Evolutionary conservation across 2,113 vertebrate genomes (phyloP).

Genomic region (Dasyornis broadbenti): DNA sequence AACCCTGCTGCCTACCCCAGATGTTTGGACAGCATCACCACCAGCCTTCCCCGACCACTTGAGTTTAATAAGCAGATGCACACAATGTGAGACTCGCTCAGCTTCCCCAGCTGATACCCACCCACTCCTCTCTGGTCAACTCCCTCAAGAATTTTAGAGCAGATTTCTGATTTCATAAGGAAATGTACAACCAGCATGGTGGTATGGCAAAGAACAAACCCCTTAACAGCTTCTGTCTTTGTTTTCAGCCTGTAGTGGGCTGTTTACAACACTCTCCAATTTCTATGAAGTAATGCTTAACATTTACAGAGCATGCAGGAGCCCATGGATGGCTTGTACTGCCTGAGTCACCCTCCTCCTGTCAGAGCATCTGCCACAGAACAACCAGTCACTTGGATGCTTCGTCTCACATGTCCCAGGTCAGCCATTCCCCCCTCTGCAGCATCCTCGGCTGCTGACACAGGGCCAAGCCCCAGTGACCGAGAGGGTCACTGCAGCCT

Average conservation of each 20-base stretch:
- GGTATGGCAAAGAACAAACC: not conserved
- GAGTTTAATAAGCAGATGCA: not conserved
- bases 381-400: not conserved
- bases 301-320: not conserved
- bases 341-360: not conserved
- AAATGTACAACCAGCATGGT: not conserved
- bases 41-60: not conserved
- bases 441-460: not conserved
- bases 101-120: not conserved
- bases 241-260: not conserved
- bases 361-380: not conserved
- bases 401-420: not conserved
- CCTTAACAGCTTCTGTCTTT: not conserved
- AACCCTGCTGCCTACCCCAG: not conserved
- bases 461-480: accelerated
- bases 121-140: not conserved
- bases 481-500: not conserved
- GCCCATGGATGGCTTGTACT: not conserved
- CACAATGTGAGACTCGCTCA: accelerated
- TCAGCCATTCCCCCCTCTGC: not conserved
- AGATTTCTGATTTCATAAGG: not conserved
- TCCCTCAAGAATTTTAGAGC: not conserved
- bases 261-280: not conserved
- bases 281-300: not conserved
- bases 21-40: not conserved